Evolutionary conservation across 2,888 invertebrate genomes (phyloP).

Genomic region (Dendrolimus houi): DNA sequence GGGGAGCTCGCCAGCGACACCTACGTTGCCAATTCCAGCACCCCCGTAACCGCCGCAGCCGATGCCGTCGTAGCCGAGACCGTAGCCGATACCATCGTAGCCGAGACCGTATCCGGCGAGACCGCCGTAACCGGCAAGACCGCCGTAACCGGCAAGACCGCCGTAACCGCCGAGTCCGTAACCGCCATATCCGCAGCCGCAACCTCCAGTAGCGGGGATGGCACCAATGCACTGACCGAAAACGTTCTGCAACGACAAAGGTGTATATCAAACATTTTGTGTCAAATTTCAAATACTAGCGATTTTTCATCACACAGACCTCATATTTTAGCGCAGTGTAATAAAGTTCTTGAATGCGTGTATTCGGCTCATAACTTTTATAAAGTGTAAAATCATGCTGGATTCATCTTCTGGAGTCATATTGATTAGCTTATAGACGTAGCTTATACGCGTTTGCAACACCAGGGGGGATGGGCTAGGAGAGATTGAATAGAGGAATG

Average conservation of each 20-base stretch:
- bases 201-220: conserved; percentile 1
- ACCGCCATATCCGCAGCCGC: not conserved
- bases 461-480: no score
- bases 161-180: conserved; percentile 2
- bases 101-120: not conserved
- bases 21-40: conserved; percentile 22
- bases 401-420: no score
- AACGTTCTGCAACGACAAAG: conserved; percentile 2
- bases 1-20: conserved; percentile 24
- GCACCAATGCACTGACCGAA: conserved; percentile 3
- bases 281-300: no score
- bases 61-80: conserved; percentile 3
- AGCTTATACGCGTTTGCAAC: no score
- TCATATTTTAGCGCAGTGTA: no score
- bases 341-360: no score
- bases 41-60: conserved; percentile 10
- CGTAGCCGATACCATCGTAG: conserved; percentile 1
- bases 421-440: no score
- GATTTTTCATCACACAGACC: no score
- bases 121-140: conserved; percentile 3
- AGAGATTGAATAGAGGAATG: no score
- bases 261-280: no score
- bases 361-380: no score
- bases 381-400: no score
- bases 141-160: not conserved